These are phyloP conservation scores for Neocloeon triangulifer DNA, from an alignment of 1,140 invertebrate genomes.

Conservation along the genomic window DNA sequence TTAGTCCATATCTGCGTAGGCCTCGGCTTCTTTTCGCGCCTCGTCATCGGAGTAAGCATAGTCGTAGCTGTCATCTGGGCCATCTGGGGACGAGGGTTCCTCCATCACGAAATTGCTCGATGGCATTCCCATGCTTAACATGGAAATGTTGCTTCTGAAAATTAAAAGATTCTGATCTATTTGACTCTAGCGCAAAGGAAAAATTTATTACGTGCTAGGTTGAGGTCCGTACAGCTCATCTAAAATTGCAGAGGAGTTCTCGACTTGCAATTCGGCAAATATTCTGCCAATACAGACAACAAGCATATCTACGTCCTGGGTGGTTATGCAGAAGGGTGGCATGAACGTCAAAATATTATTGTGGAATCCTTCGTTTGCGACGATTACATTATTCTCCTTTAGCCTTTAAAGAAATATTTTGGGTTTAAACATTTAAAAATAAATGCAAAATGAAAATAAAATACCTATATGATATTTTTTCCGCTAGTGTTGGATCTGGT, in stretches of 20 bases:
- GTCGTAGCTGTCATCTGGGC: too few species aligned
- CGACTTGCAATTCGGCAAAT: slow-evolving; percentile 15
- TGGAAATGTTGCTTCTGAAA: too few species aligned
- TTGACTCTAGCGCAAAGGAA: too few species aligned
- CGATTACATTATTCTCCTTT: slow-evolving; percentile 22
- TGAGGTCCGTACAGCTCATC: neutral
- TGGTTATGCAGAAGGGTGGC: slow-evolving; percentile 31
- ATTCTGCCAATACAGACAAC: slow-evolving; percentile 15
- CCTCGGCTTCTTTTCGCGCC: too few species aligned
- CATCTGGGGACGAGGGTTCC: too few species aligned
- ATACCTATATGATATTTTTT: slow-evolving; percentile 10
- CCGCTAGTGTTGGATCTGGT: slow-evolving; percentile 9
- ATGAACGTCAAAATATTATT: slow-evolving; percentile 35
- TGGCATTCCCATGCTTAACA: too few species aligned
- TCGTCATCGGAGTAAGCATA: too few species aligned
- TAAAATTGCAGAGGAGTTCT: neutral
- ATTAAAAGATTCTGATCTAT: too few species aligned
- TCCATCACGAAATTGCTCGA: too few species aligned
- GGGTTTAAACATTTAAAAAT: too few species aligned
- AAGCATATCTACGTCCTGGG: slow-evolving; percentile 19
- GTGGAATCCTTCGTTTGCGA: slow-evolving; percentile 29
- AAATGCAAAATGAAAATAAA: too few species aligned
- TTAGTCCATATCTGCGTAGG: too few species aligned
- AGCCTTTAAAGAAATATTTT: slow-evolving; percentile 18
- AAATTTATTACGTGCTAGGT: slow-evolving; percentile 1